phyloP scores from a whole-genome alignment of 2,113 vertebrate species.

The Odocoileus hemionus region DNA sequence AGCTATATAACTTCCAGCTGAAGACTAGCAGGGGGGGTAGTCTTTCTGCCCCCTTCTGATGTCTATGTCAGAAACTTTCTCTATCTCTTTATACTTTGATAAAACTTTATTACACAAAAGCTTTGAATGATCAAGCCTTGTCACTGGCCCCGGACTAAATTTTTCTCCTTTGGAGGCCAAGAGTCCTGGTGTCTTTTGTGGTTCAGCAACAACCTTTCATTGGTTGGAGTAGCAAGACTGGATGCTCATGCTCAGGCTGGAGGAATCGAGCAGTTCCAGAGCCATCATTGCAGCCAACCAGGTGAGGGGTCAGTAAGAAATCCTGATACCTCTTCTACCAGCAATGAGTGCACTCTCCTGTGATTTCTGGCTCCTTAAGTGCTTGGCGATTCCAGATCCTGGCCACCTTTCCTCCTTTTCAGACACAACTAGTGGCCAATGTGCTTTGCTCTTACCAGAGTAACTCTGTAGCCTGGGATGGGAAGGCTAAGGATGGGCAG shows the following conservation, averaged over 20 bases:
- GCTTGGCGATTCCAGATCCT: background rate
- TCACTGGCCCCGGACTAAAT: background rate
- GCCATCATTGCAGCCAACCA: background rate
- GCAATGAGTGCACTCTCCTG: fast-evolving
- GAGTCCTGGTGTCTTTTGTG: fast-evolving
- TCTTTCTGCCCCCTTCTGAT: background rate
- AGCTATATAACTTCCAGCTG: background rate
- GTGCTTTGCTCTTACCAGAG: background rate
- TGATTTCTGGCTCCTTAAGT: background rate
- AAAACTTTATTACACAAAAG: background rate
- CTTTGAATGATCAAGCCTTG: background rate
- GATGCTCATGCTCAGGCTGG: background rate
- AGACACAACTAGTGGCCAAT: background rate
- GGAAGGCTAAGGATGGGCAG: background rate
- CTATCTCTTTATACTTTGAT: background rate
- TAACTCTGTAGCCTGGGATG: background rate
- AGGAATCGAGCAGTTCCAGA: fast-evolving
- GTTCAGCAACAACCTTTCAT: background rate
- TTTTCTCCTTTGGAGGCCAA: background rate
- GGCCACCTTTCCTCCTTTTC: background rate
- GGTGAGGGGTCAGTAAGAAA: no score
- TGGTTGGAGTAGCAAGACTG: no score
- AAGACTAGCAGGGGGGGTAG: background rate
- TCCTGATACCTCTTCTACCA: fast-evolving
- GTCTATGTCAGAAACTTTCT: background rate